Conservation (phyloP, 1,140 invertebrate genomes). For the Antheraea pernyi region DNA sequence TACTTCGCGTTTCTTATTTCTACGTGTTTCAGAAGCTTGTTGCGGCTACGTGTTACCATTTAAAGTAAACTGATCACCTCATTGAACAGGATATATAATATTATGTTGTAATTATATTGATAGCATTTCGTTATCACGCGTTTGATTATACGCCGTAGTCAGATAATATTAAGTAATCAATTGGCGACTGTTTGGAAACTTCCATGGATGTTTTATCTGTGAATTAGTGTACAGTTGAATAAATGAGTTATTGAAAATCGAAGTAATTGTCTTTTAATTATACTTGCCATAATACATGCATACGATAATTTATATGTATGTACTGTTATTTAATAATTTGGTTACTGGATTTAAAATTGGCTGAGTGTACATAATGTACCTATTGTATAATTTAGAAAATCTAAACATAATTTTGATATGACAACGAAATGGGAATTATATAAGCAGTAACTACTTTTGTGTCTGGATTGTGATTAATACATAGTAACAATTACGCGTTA, state of each 20-base stretch:
- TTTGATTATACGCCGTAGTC: conserved; percentile 43
- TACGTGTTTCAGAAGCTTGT: conserved; percentile 30
- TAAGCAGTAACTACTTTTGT: no score
- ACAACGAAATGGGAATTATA: no score
- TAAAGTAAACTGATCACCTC: conserved; percentile 22
- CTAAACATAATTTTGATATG: no score
- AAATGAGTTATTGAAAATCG: conserved; percentile 70
- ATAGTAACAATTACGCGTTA: no score
- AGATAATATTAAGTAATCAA: conserved; percentile 40
- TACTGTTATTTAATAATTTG: no score
- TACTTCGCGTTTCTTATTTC: conserved; percentile 39
- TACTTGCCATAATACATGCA: neutral
- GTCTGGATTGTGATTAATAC: no score
- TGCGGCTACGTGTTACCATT: conserved; percentile 39
- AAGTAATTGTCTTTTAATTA: conserved; percentile 33
- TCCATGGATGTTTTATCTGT: conserved; percentile 56
- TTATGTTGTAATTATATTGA: conserved; percentile 27
- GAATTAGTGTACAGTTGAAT: conserved; percentile 75
- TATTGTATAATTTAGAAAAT: no score
- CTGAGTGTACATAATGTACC: no score
- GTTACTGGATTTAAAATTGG: no score
- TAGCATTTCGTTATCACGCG: conserved; percentile 32
- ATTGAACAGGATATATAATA: conserved; percentile 25
- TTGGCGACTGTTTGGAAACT: conserved; percentile 66
- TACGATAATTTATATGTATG: neutral